phyloP scores from a whole-genome alignment of 1,140 invertebrate genomes.

The Aphelenchoides avenae region DNA sequence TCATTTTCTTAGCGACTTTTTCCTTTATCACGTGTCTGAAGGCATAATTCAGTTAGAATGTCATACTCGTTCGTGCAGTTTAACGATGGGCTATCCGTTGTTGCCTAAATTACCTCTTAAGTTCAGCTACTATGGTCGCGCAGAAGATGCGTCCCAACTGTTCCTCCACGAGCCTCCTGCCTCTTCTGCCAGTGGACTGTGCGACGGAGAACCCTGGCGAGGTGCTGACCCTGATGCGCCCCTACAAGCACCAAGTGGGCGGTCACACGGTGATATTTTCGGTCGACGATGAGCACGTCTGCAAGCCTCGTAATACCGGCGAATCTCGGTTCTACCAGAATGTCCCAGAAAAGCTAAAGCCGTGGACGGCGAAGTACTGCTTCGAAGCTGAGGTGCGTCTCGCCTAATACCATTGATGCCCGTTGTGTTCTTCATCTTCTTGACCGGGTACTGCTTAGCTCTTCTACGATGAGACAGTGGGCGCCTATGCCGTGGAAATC shows the following conservation, averaged over 20 bases:
- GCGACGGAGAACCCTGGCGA: no score
- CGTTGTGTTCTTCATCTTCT: not conserved
- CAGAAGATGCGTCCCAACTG: no score
- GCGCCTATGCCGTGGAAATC: not conserved
- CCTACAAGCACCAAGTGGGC: constrained; percentile 15
- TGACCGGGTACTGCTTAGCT: not conserved
- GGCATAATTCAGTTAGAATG: no score
- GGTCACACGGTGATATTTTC: constrained; percentile 5
- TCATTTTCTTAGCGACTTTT: no score
- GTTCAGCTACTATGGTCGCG: no score
- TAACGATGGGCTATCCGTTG: no score
- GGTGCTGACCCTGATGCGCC: constrained; percentile 1
- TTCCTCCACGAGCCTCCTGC: no score
- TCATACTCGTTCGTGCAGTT: no score
- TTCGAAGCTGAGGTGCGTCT: not conserved
- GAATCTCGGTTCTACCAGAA: constrained; percentile 21
- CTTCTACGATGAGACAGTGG: constrained; percentile 8
- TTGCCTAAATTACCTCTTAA: no score
- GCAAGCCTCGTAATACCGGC: constrained; percentile 15
- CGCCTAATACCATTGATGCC: not conserved
- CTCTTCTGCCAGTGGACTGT: no score
- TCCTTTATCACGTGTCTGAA: no score
- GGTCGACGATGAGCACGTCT: constrained; percentile 12
- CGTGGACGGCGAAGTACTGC: constrained; percentile 1
- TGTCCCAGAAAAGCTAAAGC: constrained; percentile 4